phyloP scores from a whole-genome alignment of 1,140 invertebrate genomes.

The Magallana ariakensis region DNA sequence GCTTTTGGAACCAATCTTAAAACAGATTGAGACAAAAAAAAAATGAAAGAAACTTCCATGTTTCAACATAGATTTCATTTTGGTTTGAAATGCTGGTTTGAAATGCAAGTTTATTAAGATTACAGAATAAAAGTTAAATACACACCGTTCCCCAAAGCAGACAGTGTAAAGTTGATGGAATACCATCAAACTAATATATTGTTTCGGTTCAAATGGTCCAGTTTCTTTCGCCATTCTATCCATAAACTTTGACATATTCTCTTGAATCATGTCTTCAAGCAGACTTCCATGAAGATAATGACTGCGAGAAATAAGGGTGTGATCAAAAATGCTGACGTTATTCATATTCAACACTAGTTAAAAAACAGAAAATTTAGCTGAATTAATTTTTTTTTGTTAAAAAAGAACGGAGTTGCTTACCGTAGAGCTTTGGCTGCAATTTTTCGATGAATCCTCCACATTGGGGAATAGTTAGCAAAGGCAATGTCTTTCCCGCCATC shows the following conservation, averaged over 20 bases:
- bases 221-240: constrained; percentile 25
- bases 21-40: too few species aligned
- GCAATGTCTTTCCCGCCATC: constrained; percentile 50
- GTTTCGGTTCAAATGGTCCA: background rate
- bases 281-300: constrained; percentile 28
- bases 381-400: background rate
- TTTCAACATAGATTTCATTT: too few species aligned
- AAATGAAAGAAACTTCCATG: too few species aligned
- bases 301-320: background rate
- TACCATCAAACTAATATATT: background rate
- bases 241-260: background rate
- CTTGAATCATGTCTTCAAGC: constrained; percentile 10
- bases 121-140: too few species aligned
- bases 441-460: constrained; percentile 46
- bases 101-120: too few species aligned
- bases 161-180: constrained; percentile 26
- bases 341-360: background rate
- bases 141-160: constrained; percentile 27
- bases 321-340: background rate
- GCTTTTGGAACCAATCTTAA: too few species aligned
- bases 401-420: background rate
- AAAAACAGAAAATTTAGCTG: too few species aligned
- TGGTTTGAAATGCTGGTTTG: too few species aligned
- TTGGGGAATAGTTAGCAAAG: constrained; percentile 41
- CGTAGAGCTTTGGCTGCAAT: constrained; percentile 41